A percentile compares a stretch with the other conserved stretches of the same genome.
Evolutionary conservation across 2,113 vertebrate genomes (phyloP).

Genomic region (Corythaixoides concolor): DNA sequence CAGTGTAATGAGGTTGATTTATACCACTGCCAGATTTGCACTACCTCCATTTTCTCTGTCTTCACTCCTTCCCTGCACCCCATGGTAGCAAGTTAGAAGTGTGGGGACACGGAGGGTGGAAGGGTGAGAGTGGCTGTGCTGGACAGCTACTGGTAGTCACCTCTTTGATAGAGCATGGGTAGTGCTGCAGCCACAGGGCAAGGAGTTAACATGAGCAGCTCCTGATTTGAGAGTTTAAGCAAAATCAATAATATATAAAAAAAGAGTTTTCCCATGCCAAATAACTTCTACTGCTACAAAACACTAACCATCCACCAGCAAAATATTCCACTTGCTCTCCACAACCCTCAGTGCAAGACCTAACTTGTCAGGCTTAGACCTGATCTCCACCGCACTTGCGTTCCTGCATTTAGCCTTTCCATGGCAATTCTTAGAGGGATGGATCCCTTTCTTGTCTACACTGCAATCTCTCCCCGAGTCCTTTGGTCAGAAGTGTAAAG

Average conservation of each 20-base stretch:
- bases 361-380: neutral
- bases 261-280: neutral
- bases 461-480: neutral
- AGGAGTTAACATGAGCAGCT: neutral
- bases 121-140: neutral
- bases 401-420: neutral
- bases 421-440: neutral
- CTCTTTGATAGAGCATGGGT: neutral
- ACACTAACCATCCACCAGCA: neutral
- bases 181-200: neutral
- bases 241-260: neutral
- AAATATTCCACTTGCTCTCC: neutral
- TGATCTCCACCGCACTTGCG: neutral
- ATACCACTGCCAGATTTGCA: neutral
- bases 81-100: rapidly evolving
- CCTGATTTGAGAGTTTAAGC: neutral
- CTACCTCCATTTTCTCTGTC: neutral
- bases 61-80: neutral
- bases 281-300: neutral
- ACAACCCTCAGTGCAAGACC: neutral
- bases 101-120: neutral
- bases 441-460: neutral
- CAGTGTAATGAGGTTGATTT: neutral
- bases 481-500: neutral
- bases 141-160: neutral